Evolutionary conservation across 2,797 vertebrate species (phyloP).

Genomic region (Cyprinella venusta): DNA sequence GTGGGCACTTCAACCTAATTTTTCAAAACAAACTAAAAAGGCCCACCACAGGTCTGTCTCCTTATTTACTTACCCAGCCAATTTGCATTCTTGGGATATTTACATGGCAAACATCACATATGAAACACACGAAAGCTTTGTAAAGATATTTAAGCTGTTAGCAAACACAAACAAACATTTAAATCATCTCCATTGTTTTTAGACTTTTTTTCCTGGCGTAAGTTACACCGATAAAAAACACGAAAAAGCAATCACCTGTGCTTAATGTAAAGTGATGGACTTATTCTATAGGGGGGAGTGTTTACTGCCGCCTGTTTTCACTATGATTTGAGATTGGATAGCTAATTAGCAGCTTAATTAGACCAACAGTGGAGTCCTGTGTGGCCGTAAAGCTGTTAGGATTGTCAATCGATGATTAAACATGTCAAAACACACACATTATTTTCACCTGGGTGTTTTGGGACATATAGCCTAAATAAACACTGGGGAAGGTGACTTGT

Average conservation of each 20-base stretch:
- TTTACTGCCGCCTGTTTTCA: neutral
- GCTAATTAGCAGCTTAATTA: slow-evolving; percentile 5
- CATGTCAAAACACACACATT: neutral
- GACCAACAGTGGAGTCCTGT: neutral
- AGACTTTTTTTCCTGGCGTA: neutral
- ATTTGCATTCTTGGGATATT: neutral
- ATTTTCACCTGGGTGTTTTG: neutral
- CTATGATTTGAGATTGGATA: neutral
- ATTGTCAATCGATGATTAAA: neutral
- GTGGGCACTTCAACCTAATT: neutral
- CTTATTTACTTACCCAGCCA: neutral
- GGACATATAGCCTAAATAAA: neutral
- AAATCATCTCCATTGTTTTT: neutral
- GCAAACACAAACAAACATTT: neutral
- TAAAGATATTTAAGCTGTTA: neutral
- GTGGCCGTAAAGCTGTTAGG: neutral
- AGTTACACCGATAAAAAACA: neutral
- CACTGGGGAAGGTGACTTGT: neutral
- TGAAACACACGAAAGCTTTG: neutral
- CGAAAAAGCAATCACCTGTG: neutral
- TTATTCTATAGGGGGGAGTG: neutral
- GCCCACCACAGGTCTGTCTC: neutral
- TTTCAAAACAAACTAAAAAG: neutral
- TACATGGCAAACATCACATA: neutral
- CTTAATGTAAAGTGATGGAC: neutral